phyloP scores from a whole-genome alignment of 2,888 invertebrate genomes.

The Rhamphomyia laevipes region DNA sequence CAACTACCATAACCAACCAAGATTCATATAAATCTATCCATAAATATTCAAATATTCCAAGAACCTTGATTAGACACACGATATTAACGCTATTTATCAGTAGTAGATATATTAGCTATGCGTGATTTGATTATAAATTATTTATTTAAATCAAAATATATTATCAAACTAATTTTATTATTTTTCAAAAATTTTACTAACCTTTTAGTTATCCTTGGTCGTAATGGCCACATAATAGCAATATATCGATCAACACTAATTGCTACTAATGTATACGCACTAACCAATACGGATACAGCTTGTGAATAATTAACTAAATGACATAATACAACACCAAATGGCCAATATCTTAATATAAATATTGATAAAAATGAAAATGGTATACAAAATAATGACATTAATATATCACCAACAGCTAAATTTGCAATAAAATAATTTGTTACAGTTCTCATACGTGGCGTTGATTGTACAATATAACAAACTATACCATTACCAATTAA shows the following conservation, averaged over 20 bases:
- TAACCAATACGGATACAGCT: conserved; percentile 68
- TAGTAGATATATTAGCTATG: no score
- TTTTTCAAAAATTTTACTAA: conserved; percentile 18
- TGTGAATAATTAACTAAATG: conserved; percentile 73
- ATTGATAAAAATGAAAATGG: conserved; percentile 80
- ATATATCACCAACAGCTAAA: conserved; percentile 76
- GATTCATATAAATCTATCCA: no score
- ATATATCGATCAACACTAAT: conserved; percentile 84
- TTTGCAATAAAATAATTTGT: conserved; percentile 88
- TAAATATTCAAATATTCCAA: no score
- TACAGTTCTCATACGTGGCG: conserved; percentile 79
- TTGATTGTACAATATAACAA: conserved; percentile 73
- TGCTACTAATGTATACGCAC: conserved; percentile 81
- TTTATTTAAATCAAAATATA: no score
- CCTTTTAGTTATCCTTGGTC: conserved; percentile 66
- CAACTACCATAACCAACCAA: no score
- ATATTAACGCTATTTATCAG: no score
- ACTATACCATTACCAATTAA: conserved; percentile 66
- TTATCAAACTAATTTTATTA: no score
- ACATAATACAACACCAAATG: conserved; percentile 73
- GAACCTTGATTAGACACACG: no score
- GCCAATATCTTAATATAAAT: conserved; percentile 74
- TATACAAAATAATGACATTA: conserved; percentile 83
- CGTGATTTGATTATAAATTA: no score
- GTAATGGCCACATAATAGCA: conserved; percentile 79